These are phyloP conservation scores for Machimus rusticus DNA, from an alignment of 2,888 invertebrate species.

Conservation along the genomic window DNA sequence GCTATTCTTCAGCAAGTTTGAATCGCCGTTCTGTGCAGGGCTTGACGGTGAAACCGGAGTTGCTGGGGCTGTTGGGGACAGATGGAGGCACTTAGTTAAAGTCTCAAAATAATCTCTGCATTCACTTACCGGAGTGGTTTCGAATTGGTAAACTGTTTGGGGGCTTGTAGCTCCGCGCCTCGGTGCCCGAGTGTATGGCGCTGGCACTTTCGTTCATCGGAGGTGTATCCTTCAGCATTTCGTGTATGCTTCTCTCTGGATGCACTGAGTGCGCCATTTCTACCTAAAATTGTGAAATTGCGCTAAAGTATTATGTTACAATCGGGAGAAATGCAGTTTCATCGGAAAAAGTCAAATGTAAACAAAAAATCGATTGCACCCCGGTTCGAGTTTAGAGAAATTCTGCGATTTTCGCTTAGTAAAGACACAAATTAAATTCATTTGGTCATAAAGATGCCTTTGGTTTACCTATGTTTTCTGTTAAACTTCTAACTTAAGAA, in stretches of 20 bases:
- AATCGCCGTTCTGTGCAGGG: constrained; percentile 70
- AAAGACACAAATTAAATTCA: not conserved
- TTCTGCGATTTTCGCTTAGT: not conserved
- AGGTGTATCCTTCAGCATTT: constrained; percentile 85
- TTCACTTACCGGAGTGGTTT: constrained; percentile 68
- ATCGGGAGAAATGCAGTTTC: not conserved
- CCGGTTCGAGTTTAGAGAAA: not conserved
- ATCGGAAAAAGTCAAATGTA: not conserved
- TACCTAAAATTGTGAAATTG: not conserved
- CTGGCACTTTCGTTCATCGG: constrained; percentile 78
- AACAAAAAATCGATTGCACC: constrained; percentile 31
- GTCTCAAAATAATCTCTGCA: not conserved
- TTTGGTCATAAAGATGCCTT: not conserved
- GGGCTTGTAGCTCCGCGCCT: constrained; percentile 70
- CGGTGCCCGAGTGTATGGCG: constrained; percentile 78
- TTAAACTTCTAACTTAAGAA: not conserved
- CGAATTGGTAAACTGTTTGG: constrained; percentile 76
- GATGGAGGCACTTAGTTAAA: not conserved
- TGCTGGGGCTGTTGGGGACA: constrained; percentile 58
- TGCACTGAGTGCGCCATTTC: constrained; percentile 56
- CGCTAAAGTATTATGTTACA: not conserved
- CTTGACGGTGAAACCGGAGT: constrained; percentile 65
- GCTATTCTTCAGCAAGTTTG: constrained; percentile 66
- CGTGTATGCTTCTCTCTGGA: constrained; percentile 70
- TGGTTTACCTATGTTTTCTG: not conserved